Evolutionary conservation across 2,888 invertebrate species (phyloP).

Genomic region (Agonopterix arenella): DNA sequence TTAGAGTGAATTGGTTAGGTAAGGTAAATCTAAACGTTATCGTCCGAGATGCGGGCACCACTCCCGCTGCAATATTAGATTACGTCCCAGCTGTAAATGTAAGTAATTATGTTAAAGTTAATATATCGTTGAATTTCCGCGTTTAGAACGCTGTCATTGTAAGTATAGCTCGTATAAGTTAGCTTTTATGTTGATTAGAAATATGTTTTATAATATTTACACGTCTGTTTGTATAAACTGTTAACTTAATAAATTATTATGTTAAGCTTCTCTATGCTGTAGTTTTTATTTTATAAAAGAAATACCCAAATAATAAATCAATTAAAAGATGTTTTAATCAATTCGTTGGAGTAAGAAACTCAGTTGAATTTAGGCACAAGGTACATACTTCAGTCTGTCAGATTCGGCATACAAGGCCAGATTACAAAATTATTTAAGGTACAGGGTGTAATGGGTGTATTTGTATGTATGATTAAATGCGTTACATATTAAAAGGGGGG

Average conservation of each 20-base stretch:
- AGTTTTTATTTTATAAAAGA: not conserved
- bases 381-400: too few species aligned
- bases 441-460: too few species aligned
- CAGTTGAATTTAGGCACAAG: too few species aligned
- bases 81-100: conserved; percentile 62
- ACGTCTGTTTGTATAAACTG: conserved; percentile 70
- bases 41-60: conserved; percentile 56
- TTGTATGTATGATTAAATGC: too few species aligned
- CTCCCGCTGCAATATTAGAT: conserved; percentile 72
- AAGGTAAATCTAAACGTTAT: conserved; percentile 28
- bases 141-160: conserved; percentile 69
- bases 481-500: too few species aligned
- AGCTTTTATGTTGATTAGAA: conserved; percentile 52
- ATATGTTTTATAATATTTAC: conserved; percentile 72
- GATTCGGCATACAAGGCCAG: too few species aligned
- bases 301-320: too few species aligned
- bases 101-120: conserved; percentile 44
- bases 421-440: too few species aligned
- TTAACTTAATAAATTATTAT: conserved; percentile 70
- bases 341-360: too few species aligned
- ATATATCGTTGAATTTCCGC: conserved; percentile 56
- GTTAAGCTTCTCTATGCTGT: conserved; percentile 48
- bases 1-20: conserved; percentile 1
- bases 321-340: too few species aligned
- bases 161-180: conserved; percentile 13